Conservation (phyloP, 2,113 vertebrate species). For the Ceyx melanurus region DNA sequence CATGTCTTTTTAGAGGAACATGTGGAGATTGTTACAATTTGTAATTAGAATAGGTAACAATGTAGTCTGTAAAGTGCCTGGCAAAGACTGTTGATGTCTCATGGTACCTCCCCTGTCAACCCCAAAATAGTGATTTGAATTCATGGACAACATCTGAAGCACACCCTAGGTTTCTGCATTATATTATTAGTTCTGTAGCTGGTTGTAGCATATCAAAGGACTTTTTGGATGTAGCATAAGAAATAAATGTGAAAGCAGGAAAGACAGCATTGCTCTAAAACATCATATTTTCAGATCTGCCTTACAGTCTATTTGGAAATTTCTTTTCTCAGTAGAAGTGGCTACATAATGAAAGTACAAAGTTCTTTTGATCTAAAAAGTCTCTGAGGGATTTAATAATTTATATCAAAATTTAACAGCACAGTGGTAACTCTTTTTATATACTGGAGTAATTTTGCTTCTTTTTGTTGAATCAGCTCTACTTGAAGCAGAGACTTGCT, state of each 20-base stretch:
- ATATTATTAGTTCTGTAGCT: neutral
- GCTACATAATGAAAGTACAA: slow-evolving; percentile 37
- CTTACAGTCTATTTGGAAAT: slow-evolving; percentile 38
- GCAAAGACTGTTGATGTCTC: neutral
- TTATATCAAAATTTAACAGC: slow-evolving; percentile 54
- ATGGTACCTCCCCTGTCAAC: neutral
- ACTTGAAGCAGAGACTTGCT: slow-evolving; percentile 14
- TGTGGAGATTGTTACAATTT: neutral
- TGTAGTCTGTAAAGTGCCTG: neutral
- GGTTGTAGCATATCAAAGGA: neutral
- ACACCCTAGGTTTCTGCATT: neutral
- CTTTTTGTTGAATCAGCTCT: neutral
- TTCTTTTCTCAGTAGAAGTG: slow-evolving; percentile 25
- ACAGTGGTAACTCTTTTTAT: slow-evolving; percentile 50
- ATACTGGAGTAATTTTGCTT: slow-evolving; percentile 23
- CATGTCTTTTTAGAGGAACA: neutral
- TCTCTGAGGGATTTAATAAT: slow-evolving; percentile 49
- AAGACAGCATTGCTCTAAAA: slow-evolving; percentile 22
- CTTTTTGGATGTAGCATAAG: neutral
- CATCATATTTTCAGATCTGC: slow-evolving; percentile 24
- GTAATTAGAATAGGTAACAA: neutral
- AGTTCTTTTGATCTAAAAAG: slow-evolving; percentile 53
- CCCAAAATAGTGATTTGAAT: neutral
- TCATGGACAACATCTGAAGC: neutral
- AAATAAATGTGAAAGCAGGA: neutral